Conservation (phyloP, 2,113 vertebrate genomes). For the Chascanopsetta lugubris region DNA sequence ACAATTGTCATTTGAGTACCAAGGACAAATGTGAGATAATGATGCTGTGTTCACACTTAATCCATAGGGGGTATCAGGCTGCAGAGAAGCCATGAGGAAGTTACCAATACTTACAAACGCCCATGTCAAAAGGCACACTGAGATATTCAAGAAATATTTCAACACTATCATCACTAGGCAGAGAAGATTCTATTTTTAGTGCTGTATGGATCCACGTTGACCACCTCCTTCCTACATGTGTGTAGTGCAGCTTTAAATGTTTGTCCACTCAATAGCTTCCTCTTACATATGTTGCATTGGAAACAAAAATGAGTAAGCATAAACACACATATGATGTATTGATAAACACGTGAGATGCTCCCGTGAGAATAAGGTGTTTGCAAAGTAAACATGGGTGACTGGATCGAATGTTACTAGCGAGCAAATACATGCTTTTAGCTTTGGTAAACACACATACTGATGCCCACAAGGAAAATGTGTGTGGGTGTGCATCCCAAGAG, state of each 20-base stretch:
- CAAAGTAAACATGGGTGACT: slow-evolving; percentile 34
- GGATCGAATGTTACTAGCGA: slow-evolving; percentile 29
- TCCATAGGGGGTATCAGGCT: not conserved
- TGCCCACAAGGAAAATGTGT: slow-evolving; percentile 44
- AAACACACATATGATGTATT: not conserved
- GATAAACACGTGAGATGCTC: slow-evolving; percentile 37
- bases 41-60: not conserved
- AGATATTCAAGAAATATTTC: not conserved
- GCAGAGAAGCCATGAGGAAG: not conserved
- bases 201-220: not conserved
- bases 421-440: slow-evolving; percentile 52
- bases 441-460: slow-evolving; percentile 57
- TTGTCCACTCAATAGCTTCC: not conserved
- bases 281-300: not conserved
- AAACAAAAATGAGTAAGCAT: not conserved
- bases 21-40: not conserved
- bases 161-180: not conserved
- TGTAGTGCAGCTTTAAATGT: not conserved
- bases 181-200: not conserved
- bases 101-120: too few relatives aligned
- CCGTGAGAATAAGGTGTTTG: slow-evolving; percentile 30
- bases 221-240: not conserved
- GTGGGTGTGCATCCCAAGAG: slow-evolving; percentile 62
- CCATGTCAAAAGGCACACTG: slow-evolving; percentile 1
- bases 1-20: not conserved